Evolutionary conservation across 2,888 invertebrate species (phyloP), one percentile per base, ranked within the genome.

Genomic region (Pecten maximus): DNA sequence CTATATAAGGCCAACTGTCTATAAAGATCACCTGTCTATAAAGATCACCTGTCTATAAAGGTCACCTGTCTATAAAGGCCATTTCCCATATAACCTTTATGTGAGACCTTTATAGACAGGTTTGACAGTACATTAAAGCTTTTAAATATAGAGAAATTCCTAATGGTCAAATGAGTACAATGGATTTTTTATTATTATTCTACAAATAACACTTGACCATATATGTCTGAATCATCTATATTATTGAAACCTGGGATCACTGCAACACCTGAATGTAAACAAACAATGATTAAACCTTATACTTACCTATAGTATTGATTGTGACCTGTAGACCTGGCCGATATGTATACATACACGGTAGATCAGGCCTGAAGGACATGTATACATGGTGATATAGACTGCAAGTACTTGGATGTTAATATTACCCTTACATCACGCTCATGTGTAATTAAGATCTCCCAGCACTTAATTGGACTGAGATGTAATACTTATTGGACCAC

Each of bases 201-300:
- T n/a, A n/a, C n/a, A n/a, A n/a, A n/a, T n/a, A n/a, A n/a, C n/a
- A n/a, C n/a, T n/a, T n/a, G n/a, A n/a, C n/a, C n/a, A 44, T 44
- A 10, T 6, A 44, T 44, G 44, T 44, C 44, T 12, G 12, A 10
- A 10, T 44, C 44, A 44, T 44, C 44, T 44, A 44, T 44, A 44
- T 44, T 44, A 44, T 44, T 44, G 44, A 44, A 44, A 44, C 44
- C 6, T n/a, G 60, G 19, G 19, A 60, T n/a, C 19, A 16, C 60
- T n/a, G 60, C 60, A 74, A 74, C 74, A 74, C 74, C 74, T 74
- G 28, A 74, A 74, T 28, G 74, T 74, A 74, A 74, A 74, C 74
- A 74, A 74, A 74, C 74, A 74, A 12, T 74, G 23, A 74, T 74
- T 74, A 74, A 35, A 74, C 12, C 6, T 28, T 35, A 12, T 35